Base-by-base conservation (phyloP, 2,113 vertebrate species). In the Macaca mulatta region DNA sequence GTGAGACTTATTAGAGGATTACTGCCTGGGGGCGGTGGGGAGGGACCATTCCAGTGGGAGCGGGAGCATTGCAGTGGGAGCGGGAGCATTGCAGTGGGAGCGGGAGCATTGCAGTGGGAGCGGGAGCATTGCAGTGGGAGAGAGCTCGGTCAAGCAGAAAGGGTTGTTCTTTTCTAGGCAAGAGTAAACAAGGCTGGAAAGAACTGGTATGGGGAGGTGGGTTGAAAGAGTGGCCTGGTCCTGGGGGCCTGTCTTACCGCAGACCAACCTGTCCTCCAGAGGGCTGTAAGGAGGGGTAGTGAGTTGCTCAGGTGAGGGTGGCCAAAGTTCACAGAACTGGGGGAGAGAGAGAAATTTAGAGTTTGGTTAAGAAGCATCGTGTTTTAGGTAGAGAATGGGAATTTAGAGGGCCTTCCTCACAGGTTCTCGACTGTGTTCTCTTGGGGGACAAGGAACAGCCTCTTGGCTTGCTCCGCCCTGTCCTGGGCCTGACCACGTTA, bases 71-170 rank as follows among this genome's bases (percentile, higher is more conserved):
- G 1, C 3, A 23, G 0, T 27, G 25, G 40, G 43, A 35, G 18
- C 1, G 7, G 64, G 8, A 5, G 5, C 48, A 0, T 2, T 12
- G 48, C 12, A 0, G 1, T 23, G 48, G 40, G 43, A 35, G 18
- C 0, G 9, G 40, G 72, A 30, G 61, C 30, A 20, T 40, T 32
- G 1, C 3, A 23, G 0, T 27, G 25, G 40, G 43, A 35, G 18
- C 1, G 7, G 64, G 8, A 5, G 5, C 48, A 0, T 2, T 12
- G 48, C 12, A 0, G 1, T 23, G 48, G n/a, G n/a, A 52, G 48
- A 55, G 50, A 27, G 69, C 27, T 12, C 32, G 13, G 48, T 14
- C 3, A 50, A 27, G 45, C 59, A n/a, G 17, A 50, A 38, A 77
- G 69, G 59, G 9, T 2, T 6, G 48, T 35, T 69, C 40, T 64